Evolutionary conservation across 2,888 invertebrate genomes (phyloP).

Genomic region (Hypena proboscidalis): DNA sequence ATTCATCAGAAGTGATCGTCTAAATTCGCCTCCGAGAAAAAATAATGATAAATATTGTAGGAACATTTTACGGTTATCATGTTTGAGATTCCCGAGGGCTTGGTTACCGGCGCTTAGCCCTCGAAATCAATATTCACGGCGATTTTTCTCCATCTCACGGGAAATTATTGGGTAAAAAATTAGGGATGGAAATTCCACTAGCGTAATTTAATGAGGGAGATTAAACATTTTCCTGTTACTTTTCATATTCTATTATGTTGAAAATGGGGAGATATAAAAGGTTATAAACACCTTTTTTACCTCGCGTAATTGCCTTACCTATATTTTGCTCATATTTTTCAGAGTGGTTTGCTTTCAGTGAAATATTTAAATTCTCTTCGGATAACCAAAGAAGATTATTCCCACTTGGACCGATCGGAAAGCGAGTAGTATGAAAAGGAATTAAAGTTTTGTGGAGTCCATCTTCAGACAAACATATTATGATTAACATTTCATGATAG

Average conservation of each 20-base stretch:
- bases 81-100: conserved; percentile 44
- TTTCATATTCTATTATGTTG: conserved; percentile 1
- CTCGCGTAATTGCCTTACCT: too few relatives aligned
- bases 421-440: too few relatives aligned
- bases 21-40: conserved; percentile 53
- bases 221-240: conserved; percentile 7
- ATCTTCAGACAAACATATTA: too few relatives aligned
- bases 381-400: too few relatives aligned
- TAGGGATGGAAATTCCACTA: conserved; percentile 13
- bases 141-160: conserved; percentile 23
- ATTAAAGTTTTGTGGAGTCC: too few relatives aligned
- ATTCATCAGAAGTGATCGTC: conserved; percentile 66
- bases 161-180: conserved; percentile 22
- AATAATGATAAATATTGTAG: conserved; percentile 58
- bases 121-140: conserved; percentile 44
- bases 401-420: too few relatives aligned
- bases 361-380: too few relatives aligned
- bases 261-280: not conserved
- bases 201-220: conserved; percentile 8
- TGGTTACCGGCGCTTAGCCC: conserved; percentile 38
- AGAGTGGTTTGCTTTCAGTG: too few relatives aligned
- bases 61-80: conserved; percentile 50
- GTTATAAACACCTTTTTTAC: too few relatives aligned
- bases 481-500: too few relatives aligned
- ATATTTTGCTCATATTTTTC: too few relatives aligned